phyloP scores from a whole-genome alignment of 2,113 vertebrate genomes.

The Platichthys stellatus region DNA sequence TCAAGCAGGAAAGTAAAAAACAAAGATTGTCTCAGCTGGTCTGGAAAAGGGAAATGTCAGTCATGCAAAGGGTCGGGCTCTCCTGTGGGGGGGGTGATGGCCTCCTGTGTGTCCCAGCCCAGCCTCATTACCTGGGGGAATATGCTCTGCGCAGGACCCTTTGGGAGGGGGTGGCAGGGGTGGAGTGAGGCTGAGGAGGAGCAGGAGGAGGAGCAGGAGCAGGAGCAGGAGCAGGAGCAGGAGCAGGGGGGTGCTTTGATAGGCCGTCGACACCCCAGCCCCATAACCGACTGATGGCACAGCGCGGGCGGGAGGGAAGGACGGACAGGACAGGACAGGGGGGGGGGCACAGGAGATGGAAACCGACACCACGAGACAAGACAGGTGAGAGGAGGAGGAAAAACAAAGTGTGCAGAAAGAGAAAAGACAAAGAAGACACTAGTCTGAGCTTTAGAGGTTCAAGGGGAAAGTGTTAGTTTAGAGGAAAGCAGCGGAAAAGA shows the following conservation, averaged over 20 bases:
- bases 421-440: constrained; percentile 80
- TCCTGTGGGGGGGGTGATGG: background rate
- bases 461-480: constrained; percentile 66
- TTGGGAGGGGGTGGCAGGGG: constrained; percentile 93
- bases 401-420: constrained; percentile 65
- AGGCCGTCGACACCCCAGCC: constrained; percentile 97
- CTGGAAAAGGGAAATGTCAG: constrained; percentile 5
- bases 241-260: constrained; percentile 93
- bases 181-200: constrained; percentile 93
- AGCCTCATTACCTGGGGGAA: constrained; percentile 92
- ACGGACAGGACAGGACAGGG: constrained; percentile 66
- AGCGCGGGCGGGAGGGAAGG: constrained; percentile 76
- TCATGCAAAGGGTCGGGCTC: constrained; percentile 6
- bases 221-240: constrained; percentile 89
- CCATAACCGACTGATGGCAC: constrained; percentile 93
- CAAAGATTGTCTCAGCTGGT: no score
- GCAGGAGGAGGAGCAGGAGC: constrained; percentile 88
- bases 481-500: constrained; percentile 68
- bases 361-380: constrained; percentile 39
- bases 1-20: no score
- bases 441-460: constrained; percentile 81
- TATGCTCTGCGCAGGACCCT: constrained; percentile 95
- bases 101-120: constrained; percentile 10
- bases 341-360: constrained; percentile 9
- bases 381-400: constrained; percentile 22